Conservation (phyloP, 2,888 invertebrate genomes). For the Chaitophorus viminalis region DNA sequence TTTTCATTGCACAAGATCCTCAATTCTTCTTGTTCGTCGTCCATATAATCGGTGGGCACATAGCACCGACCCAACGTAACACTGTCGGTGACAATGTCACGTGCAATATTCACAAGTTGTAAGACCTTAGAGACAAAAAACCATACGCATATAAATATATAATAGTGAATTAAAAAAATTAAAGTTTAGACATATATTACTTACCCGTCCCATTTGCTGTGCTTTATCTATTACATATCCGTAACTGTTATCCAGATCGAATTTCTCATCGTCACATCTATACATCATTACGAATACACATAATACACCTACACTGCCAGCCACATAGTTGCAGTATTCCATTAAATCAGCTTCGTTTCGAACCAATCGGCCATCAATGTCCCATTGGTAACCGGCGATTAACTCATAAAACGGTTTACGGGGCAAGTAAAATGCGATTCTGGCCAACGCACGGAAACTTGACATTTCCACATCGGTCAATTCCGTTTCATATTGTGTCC, state of each 20-base stretch:
- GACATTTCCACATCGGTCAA: not conserved
- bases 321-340: slow-evolving; percentile 39
- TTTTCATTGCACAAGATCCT: slow-evolving; percentile 32
- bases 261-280: slow-evolving; percentile 8
- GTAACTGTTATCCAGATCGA: not conserved
- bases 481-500: not conserved
- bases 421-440: slow-evolving; percentile 9
- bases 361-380: slow-evolving; percentile 23
- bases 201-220: slow-evolving; percentile 36
- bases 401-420: not conserved
- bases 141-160: too few species aligned
- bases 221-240: slow-evolving; percentile 11
- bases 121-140: slow-evolving; percentile 16
- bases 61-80: slow-evolving; percentile 45
- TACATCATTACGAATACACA: slow-evolving; percentile 35
- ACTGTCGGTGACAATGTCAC: slow-evolving; percentile 42
- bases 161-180: not conserved
- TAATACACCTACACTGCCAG: slow-evolving; percentile 38
- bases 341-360: slow-evolving; percentile 33
- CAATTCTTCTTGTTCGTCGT: slow-evolving; percentile 44
- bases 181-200: not conserved
- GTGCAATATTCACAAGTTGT: slow-evolving; percentile 50
- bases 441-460: not conserved
- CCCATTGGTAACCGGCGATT: slow-evolving; percentile 24
- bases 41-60: slow-evolving; percentile 47